Evolutionary conservation across 2,797 vertebrate species (phyloP).

Genomic region (Sebastes hubbsi): DNA sequence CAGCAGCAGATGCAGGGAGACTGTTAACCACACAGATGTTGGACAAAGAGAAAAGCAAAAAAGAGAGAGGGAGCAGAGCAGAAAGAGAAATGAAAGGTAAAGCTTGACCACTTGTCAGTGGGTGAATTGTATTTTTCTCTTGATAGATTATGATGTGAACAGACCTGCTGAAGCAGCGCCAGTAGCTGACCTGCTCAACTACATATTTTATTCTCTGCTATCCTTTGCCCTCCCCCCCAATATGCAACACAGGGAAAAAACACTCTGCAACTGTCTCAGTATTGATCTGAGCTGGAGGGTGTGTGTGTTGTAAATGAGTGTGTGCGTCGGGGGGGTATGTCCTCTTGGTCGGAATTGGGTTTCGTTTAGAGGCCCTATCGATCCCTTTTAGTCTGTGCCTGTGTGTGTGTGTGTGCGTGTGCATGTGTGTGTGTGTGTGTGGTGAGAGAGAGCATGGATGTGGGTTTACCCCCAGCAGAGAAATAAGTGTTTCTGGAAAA

Average conservation of each 20-base stretch:
- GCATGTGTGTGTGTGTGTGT: neutral
- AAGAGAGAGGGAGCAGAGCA: neutral
- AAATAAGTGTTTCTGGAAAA: conserved; percentile 5
- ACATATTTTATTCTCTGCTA: neutral
- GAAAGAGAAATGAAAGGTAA: neutral
- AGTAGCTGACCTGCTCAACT: conserved; percentile 5
- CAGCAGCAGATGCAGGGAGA: conserved; percentile 71
- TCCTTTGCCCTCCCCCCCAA: conserved; percentile 13
- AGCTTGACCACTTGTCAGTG: neutral
- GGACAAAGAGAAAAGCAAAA: conserved; percentile 18
- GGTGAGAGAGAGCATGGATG: neutral
- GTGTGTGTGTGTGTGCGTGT: neutral
- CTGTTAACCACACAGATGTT: conserved; percentile 72
- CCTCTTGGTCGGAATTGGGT: conserved; percentile 57
- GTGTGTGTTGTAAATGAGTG: conserved; percentile 16
- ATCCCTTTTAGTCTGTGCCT: conserved; percentile 46
- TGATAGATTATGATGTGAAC: neutral
- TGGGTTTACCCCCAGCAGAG: conserved; percentile 13
- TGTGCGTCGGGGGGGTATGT: conserved; percentile 14
- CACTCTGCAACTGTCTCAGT: conserved; percentile 41
- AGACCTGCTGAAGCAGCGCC: conserved; percentile 7
- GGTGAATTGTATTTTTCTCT: neutral
- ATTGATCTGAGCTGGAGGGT: conserved; percentile 60
- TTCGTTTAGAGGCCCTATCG: conserved; percentile 67
- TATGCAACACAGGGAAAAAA: conserved; percentile 19